phyloP scores from a whole-genome alignment of 2,888 invertebrate genomes.

The Acanthosepion esculentum region DNA sequence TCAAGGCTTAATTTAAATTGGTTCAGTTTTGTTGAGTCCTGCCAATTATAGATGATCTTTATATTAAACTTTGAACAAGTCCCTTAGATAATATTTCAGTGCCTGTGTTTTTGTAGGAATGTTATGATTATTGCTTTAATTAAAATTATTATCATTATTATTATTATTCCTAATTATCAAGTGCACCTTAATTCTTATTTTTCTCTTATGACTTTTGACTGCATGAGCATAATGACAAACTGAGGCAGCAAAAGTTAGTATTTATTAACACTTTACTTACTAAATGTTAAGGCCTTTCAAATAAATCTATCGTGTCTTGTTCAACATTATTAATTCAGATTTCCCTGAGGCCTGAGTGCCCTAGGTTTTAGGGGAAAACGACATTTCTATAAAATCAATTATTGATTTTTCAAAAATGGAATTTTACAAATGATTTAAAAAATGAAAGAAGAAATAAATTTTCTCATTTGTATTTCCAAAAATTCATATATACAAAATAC shows the following conservation, averaged over 20 bases:
- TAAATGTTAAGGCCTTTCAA: constrained; percentile 23
- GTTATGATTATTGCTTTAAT: constrained; percentile 13
- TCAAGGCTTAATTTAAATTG: background rate
- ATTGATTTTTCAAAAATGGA: background rate
- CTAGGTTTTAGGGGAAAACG: constrained; percentile 43
- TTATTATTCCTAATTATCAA: background rate
- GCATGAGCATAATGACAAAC: constrained; percentile 33
- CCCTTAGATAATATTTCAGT: constrained; percentile 8
- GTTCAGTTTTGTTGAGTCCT: background rate
- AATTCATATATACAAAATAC: constrained; percentile 1
- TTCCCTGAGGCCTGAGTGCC: constrained; percentile 38
- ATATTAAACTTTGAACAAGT: constrained; percentile 9
- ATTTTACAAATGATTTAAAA: background rate
- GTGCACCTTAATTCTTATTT: background rate
- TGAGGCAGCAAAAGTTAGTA: background rate
- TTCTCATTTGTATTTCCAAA: background rate
- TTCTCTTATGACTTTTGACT: background rate
- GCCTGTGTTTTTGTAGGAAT: constrained; percentile 3
- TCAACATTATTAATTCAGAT: background rate
- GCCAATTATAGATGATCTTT: background rate
- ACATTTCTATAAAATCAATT: constrained; percentile 33
- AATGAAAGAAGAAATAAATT: background rate
- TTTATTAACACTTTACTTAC: background rate
- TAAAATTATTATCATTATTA: background rate
- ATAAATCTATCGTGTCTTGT: constrained; percentile 13